Percentiles rank a stretch among this genome's conserved stretches.
Evolutionary conservation across 2,888 invertebrate species (phyloP).

Genomic region (Pseudococcus longispinus): DNA sequence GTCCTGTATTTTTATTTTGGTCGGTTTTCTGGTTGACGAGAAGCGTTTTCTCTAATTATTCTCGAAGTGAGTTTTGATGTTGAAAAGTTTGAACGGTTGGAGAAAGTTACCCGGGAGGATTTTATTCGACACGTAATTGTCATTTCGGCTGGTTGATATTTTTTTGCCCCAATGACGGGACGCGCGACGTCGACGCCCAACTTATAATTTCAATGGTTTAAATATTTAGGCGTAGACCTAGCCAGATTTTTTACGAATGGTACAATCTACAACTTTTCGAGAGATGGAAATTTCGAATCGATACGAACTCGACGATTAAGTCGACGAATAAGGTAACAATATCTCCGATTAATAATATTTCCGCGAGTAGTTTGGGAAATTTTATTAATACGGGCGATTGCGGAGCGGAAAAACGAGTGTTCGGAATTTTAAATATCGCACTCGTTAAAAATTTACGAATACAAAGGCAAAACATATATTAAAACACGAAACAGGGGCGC

Average conservation of each 20-base stretch:
- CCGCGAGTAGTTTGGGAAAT: neutral
- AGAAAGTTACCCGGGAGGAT: neutral
- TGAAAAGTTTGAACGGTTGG: neutral
- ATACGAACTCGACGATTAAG: neutral
- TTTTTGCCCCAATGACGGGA: neutral
- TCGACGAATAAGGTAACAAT: neutral
- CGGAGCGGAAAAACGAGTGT: neutral
- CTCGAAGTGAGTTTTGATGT: neutral
- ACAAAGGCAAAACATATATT: neutral
- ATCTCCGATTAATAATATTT: neutral
- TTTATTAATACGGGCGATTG: neutral
- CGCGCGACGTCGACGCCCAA: neutral
- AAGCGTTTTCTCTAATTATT: conserved; percentile 1
- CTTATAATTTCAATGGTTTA: conserved; percentile 28
- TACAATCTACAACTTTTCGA: neutral
- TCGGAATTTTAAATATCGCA: conserved; percentile 27
- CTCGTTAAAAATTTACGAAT: neutral
- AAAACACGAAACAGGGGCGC: neutral
- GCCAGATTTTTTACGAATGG: neutral
- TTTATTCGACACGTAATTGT: conserved; percentile 11
- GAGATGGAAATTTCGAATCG: neutral
- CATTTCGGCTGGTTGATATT: neutral
- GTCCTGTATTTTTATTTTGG: neutral
- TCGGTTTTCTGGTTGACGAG: neutral
- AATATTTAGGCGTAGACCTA: neutral